These are phyloP conservation scores for Phylloscopus whistleri DNA, from an alignment of 2,113 vertebrate genomes.

Conservation along the genomic window DNA sequence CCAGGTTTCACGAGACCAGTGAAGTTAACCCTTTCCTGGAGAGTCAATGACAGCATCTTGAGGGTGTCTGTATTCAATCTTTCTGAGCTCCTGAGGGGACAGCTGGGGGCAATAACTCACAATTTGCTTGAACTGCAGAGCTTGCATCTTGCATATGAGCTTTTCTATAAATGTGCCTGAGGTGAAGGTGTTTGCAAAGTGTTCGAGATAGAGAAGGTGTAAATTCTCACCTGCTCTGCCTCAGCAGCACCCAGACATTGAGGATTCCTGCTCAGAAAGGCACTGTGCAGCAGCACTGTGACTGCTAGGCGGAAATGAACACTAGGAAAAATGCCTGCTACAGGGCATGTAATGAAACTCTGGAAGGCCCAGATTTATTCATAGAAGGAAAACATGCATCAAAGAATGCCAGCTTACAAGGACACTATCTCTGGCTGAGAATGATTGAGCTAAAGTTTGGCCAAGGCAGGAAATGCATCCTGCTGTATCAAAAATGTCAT, in stretches of 20 bases:
- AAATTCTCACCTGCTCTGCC: not conserved
- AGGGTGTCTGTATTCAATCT: not conserved
- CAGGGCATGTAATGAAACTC: not conserved
- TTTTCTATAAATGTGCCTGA: not conserved
- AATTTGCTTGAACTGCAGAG: not conserved
- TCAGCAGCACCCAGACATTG: not conserved
- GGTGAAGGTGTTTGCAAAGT: not conserved
- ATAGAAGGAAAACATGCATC: not conserved
- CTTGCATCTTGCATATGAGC: not conserved
- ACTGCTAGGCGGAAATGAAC: not conserved
- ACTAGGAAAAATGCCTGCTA: not conserved
- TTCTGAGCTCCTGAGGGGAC: not conserved
- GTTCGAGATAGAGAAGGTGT: not conserved
- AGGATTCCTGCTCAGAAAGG: not conserved
- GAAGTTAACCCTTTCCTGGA: not conserved
- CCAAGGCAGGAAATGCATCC: not conserved
- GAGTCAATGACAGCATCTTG: not conserved
- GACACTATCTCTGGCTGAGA: not conserved
- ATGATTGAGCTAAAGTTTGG: not conserved
- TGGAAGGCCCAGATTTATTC: not conserved
- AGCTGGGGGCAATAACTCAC: not conserved
- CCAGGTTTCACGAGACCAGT: not conserved
- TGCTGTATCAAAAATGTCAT: not conserved
- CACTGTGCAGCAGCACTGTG: not conserved
- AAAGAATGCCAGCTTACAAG: not conserved